Evolutionary conservation across 1,140 invertebrate genomes (phyloP).

Genomic region (Chrysoperla carnea): DNA sequence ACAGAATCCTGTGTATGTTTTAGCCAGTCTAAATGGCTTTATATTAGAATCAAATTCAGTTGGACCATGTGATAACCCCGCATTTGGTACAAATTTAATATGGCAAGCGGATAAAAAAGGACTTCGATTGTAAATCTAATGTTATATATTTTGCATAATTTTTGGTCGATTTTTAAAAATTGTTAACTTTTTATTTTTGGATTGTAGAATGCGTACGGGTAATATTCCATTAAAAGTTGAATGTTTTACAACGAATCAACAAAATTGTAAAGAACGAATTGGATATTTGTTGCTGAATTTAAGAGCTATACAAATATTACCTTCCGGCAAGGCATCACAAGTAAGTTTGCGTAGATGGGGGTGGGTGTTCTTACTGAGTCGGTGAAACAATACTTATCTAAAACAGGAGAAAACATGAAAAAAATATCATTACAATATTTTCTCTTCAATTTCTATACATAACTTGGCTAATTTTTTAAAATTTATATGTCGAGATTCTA

Average conservation of each 20-base stretch:
- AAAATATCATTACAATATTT: too few species aligned
- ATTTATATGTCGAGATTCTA: too few species aligned
- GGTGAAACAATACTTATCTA: too few species aligned
- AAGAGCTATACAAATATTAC: constrained; percentile 2
- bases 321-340: constrained; percentile 1
- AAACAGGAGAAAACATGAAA: too few species aligned
- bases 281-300: constrained; percentile 9
- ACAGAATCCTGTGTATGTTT: constrained; percentile 3
- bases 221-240: constrained; percentile 9
- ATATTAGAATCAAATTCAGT: constrained; percentile 9
- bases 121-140: constrained; percentile 7
- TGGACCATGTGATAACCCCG: constrained; percentile 1
- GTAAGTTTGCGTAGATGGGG: neutral
- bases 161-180: neutral
- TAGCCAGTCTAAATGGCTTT: constrained; percentile 7
- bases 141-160: neutral
- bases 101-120: constrained; percentile 12
- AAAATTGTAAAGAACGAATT: constrained; percentile 4
- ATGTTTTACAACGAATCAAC: neutral
- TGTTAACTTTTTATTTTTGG: neutral
- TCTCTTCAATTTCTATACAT: too few species aligned
- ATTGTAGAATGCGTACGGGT: constrained; percentile 6
- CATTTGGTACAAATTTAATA: constrained; percentile 10
- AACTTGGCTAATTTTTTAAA: too few species aligned
- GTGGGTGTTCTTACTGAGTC: too few species aligned